Base-by-base conservation (phyloP, 2,888 invertebrate species). In the Cyclophora punctaria region DNA sequence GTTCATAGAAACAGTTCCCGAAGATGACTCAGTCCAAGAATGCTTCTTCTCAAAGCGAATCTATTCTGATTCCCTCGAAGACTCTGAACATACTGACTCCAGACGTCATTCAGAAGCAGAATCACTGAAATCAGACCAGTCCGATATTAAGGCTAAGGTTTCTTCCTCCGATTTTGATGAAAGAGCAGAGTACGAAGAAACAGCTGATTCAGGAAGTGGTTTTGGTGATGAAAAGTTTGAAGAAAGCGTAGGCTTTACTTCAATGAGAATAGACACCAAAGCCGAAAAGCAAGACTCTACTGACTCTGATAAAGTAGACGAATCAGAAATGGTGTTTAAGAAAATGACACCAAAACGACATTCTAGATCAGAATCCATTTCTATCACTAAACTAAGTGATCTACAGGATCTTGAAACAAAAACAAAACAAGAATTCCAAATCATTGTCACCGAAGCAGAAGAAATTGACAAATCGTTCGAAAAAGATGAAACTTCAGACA, bases 41-140 rank as follows among this genome's bases (percentile, higher is more conserved):
- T 89, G 89, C 51, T 89, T 89, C 70, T 89, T 89, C 58, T 89
- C 89, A 0, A 89, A 89, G 63, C 76, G 89, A 33, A 89, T 89
- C 45, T 89, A 89, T 52, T 89, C 89, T 2, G 89, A 89, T 59
- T 89, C 89, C 0, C 66, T 89, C 51, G 89, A 89, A 70, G 89
- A 89, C 58, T 89, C 89, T 1, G 89, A 89, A 59, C 85, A 89
- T 44, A 80, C 87, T 1, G 89, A 89, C 55, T 89, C 89, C 0
- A 76, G 89, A 51, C 72, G 89, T 40, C 88, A 87, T 58, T 89
- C 89, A 4, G 89, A 89, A 72, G 89, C 89, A 0, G 89, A 89
- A 51, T 89, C 89, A 2, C 67, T 89, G 4, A 89, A 89, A 71
- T 89, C 89, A 44, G 89, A 89, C 50, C 89, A 88, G 59, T 89